phyloP scores from a whole-genome alignment of 2,113 vertebrate genomes.

The Vicugna pacos region DNA sequence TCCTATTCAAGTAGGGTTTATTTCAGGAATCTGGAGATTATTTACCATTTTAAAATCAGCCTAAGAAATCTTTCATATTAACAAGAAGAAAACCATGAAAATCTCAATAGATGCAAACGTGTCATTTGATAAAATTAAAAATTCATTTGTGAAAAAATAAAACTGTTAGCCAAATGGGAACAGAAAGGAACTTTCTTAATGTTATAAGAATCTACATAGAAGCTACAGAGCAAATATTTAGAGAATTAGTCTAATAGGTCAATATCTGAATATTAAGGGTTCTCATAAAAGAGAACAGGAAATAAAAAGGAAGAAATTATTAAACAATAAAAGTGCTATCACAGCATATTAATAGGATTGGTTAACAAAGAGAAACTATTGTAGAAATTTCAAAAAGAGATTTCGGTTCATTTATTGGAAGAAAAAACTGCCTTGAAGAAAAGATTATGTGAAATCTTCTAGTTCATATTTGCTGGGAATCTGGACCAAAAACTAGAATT shows the following conservation, averaged over 20 bases:
- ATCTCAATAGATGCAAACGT: not conserved
- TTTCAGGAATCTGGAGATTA: not conserved
- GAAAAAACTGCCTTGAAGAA: not conserved
- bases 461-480: not conserved
- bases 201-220: not conserved
- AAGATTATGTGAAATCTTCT: not conserved
- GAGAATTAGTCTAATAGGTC: not conserved
- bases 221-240: not conserved
- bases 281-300: not conserved
- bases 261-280: not conserved
- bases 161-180: not conserved
- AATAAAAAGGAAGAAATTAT: not conserved
- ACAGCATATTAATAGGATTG: not conserved
- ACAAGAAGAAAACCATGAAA: not conserved
- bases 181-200: not conserved
- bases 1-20: not conserved
- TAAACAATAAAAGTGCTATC: slow-evolving; percentile 3
- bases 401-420: not conserved
- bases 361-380: not conserved
- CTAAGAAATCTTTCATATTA: slow-evolving; percentile 23
- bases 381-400: not conserved
- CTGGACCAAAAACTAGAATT: slow-evolving; percentile 5
- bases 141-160: slow-evolving; percentile 18
- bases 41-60: slow-evolving; percentile 17
- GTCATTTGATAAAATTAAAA: slow-evolving; percentile 19